Percentiles rank a stretch among this genome's conserved stretches.
Conservation (phyloP, 2,113 vertebrate genomes). For the Excalfactoria chinensis region DNA sequence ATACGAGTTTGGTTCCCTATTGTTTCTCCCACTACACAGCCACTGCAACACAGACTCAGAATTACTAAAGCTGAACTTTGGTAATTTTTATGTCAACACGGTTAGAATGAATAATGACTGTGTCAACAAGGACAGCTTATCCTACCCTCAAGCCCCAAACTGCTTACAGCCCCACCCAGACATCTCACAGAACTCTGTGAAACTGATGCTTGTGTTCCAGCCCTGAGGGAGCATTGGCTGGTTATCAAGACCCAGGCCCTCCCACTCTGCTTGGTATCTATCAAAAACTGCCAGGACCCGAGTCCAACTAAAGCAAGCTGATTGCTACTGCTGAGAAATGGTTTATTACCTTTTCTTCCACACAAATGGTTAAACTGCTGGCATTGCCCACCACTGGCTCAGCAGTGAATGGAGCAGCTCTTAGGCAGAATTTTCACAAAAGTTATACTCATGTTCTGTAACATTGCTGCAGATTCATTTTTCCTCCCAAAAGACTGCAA, state of each 20-base stretch:
- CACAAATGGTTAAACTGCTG: background rate
- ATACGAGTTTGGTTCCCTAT: background rate
- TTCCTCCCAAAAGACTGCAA: background rate
- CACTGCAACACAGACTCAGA: background rate
- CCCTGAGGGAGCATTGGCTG: accelerated
- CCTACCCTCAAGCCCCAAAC: background rate
- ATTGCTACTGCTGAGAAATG: background rate
- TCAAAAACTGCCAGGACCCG: background rate
- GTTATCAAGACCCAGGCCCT: background rate
- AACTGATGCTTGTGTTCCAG: background rate
- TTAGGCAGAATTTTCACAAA: background rate
- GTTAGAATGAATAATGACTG: background rate
- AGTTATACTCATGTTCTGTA: background rate
- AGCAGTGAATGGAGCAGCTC: background rate
- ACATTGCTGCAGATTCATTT: background rate
- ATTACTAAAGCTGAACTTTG: background rate
- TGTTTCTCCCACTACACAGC: background rate
- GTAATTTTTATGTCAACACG: background rate
- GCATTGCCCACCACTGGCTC: background rate
- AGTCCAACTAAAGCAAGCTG: background rate
- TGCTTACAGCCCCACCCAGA: background rate
- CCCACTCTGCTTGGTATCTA: background rate
- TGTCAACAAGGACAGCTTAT: background rate
- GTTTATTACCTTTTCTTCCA: background rate
- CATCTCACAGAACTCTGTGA: background rate